Conservation (phyloP, 2,113 vertebrate genomes). For the Hippocampus abdominalis region DNA sequence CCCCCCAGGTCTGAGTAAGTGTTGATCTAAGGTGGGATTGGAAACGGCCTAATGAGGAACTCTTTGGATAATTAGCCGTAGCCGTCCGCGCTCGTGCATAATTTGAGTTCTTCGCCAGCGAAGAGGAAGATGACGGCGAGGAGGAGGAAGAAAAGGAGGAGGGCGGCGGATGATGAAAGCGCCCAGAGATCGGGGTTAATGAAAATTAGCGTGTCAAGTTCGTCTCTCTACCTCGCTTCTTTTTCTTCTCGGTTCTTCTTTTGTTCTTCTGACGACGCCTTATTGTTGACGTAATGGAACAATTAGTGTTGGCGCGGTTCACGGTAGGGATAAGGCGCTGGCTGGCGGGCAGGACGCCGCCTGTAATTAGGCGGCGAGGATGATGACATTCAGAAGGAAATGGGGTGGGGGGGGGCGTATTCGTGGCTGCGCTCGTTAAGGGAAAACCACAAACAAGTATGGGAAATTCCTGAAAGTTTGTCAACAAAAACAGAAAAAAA, state of each 20-base stretch:
- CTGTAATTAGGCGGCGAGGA: conserved; percentile 79
- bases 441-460: conserved; percentile 89
- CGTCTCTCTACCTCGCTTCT: conserved; percentile 56
- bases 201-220: conserved; percentile 74
- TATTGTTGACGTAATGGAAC: conserved; percentile 80
- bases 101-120: conserved; percentile 71
- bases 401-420: conserved; percentile 71
- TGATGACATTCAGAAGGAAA: conserved; percentile 86
- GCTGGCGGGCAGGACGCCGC: conserved; percentile 55
- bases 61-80: conserved; percentile 73
- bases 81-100: conserved; percentile 73
- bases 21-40: conserved; percentile 78
- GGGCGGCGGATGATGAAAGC: conserved; percentile 62
- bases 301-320: conserved; percentile 74
- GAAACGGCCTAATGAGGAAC: conserved; percentile 80
- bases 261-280: conserved; percentile 63
- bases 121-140: conserved; percentile 35
- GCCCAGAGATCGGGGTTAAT: conserved; percentile 71
- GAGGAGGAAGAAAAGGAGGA: conserved; percentile 1
- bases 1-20: conserved; percentile 74
- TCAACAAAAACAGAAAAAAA: not conserved
- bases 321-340: conserved; percentile 67
- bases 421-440: conserved; percentile 68
- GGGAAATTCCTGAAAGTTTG: no score
- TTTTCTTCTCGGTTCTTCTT: conserved; percentile 48